Evolutionary conservation across 1,140 invertebrate genomes (phyloP).

Genomic region (Drosophila chauvacae): DNA sequence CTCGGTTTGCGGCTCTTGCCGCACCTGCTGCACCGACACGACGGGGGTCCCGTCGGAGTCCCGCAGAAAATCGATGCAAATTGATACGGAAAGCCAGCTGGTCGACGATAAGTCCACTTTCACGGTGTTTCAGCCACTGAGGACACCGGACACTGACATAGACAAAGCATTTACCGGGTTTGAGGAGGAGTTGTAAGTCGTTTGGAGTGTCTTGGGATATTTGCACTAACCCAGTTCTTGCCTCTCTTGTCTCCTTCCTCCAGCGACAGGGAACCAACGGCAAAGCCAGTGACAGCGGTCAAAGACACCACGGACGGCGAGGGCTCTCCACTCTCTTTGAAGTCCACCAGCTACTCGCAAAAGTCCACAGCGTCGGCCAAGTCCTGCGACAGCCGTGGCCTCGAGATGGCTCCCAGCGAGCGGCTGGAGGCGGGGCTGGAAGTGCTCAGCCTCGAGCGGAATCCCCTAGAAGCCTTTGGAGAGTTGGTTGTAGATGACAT

Average conservation of each 20-base stretch:
- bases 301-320: conserved; percentile 20
- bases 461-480: conserved; percentile 40
- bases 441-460: conserved; percentile 5
- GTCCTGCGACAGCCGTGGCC: conserved; percentile 30
- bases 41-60: neutral
- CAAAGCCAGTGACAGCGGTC: neutral
- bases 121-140: conserved; percentile 22
- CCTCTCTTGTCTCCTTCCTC: neutral
- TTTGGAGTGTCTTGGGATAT: neutral
- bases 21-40: conserved; percentile 42
- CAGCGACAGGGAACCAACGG: neutral
- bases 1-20: conserved; percentile 1
- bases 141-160: conserved; percentile 26
- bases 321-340: conserved; percentile 64
- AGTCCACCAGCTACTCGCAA: conserved; percentile 75
- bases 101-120: conserved; percentile 39
- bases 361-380: conserved; percentile 79
- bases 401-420: neutral
- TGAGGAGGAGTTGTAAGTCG: conserved; percentile 47
- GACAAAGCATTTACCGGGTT: neutral
- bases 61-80: conserved; percentile 66
- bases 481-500: conserved; percentile 59
- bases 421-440: neutral
- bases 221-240: neutral
- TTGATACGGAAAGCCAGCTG: conserved; percentile 38